These are phyloP conservation scores for Delia radicum DNA, from an alignment of 1,140 invertebrate genomes.

Conservation along the genomic window DNA sequence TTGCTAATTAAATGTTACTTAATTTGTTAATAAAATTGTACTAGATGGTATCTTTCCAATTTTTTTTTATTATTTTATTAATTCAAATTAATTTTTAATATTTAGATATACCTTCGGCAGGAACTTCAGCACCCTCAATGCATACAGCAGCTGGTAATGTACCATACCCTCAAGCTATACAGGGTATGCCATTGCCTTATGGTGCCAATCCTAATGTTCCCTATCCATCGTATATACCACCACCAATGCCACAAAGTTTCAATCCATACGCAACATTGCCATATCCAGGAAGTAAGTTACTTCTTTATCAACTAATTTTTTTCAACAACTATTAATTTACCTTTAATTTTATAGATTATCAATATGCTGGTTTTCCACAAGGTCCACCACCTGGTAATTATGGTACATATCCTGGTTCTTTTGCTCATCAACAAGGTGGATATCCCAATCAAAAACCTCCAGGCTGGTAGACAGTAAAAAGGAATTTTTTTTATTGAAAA, in stretches of 20 bases:
- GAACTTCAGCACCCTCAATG: constrained; percentile 51
- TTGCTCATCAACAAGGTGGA: constrained; percentile 57
- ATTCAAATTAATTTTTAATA: background rate
- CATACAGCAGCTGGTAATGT: constrained; percentile 52
- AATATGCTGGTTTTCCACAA: constrained; percentile 57
- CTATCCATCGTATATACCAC: constrained; percentile 70
- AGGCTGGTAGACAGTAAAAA: constrained; percentile 46
- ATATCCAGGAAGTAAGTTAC: constrained; percentile 63
- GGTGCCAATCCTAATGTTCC: constrained; percentile 62
- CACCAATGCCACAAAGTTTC: constrained; percentile 79
- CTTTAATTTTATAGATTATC: too few species aligned
- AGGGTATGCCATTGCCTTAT: constrained; percentile 80
- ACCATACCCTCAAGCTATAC: constrained; percentile 68
- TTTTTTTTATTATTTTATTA: background rate
- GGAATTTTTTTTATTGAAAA: background rate
- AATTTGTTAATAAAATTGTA: too few species aligned
- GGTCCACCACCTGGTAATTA: constrained; percentile 50
- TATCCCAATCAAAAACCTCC: constrained; percentile 55
- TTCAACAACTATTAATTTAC: too few species aligned
- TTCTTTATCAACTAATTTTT: too few species aligned
- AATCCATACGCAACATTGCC: constrained; percentile 83
- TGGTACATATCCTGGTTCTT: constrained; percentile 55
- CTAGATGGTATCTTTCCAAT: background rate
- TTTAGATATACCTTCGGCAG: constrained; percentile 31
- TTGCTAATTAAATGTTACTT: too few species aligned